Conservation (phyloP, 2,888 invertebrate genomes). For the Nomada lathburiana region DNA sequence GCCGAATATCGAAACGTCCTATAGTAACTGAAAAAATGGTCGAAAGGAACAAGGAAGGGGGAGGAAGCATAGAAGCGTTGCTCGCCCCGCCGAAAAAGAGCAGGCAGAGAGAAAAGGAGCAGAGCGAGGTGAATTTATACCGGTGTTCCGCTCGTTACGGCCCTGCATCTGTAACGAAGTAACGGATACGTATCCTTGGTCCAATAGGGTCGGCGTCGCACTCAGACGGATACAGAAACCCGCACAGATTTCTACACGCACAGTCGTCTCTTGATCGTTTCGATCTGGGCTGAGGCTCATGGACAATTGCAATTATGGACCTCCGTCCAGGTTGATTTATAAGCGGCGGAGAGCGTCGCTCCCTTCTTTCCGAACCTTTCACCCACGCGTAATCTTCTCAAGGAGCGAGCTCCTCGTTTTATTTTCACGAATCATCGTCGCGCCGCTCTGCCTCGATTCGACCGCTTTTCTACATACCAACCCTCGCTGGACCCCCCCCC, state of each 20-base stretch:
- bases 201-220: constrained; percentile 49
- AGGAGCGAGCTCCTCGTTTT: constrained; percentile 23
- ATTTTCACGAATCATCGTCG: constrained; percentile 37
- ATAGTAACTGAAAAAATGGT: neutral
- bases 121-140: constrained; percentile 32
- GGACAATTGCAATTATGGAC: constrained; percentile 77
- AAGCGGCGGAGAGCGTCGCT: constrained; percentile 68
- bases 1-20: neutral
- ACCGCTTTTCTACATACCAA: constrained; percentile 28
- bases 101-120: constrained; percentile 14
- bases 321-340: constrained; percentile 77
- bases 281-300: constrained; percentile 68
- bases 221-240: neutral
- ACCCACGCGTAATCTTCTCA: constrained; percentile 62
- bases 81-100: constrained; percentile 22
- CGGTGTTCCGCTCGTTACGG: constrained; percentile 58
- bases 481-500: constrained; percentile 23
- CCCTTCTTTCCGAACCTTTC: constrained; percentile 64
- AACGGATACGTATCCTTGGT: constrained; percentile 69
- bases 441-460: constrained; percentile 9
- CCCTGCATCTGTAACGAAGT: constrained; percentile 66
- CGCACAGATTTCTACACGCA: constrained; percentile 24
- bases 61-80: neutral
- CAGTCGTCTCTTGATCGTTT: constrained; percentile 46
- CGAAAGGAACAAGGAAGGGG: neutral